Percentiles rank a stretch among this genome's conserved stretches.
Conservation (phyloP, 2,113 vertebrate genomes). For the Myodes glareolus region DNA sequence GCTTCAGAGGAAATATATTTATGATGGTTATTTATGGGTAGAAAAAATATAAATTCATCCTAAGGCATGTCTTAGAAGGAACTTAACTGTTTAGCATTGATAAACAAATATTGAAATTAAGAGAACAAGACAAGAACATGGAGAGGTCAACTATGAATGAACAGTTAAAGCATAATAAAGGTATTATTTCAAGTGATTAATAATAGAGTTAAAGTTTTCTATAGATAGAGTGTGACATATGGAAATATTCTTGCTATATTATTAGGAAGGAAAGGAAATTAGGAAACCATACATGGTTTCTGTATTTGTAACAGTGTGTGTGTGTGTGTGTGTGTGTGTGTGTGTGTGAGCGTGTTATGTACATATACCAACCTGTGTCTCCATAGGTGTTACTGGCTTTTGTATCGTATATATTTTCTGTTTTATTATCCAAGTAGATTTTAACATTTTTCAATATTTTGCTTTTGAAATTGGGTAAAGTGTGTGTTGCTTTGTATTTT, state of each 20-base stretch:
- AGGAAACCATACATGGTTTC: neutral
- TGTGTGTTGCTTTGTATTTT: neutral
- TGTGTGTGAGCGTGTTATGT: neutral
- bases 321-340: neutral
- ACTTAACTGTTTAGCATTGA: neutral
- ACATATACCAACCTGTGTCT: neutral
- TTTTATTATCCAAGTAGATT: neutral
- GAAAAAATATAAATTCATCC: neutral
- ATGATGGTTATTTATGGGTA: neutral
- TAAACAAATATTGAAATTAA: neutral
- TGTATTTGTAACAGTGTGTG: neutral
- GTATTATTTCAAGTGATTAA: neutral
- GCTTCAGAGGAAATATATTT: slow-evolving; percentile 1
- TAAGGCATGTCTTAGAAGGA: neutral
- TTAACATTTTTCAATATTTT: neutral
- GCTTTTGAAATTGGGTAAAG: neutral
- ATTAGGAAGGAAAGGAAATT: neutral
- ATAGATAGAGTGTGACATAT: neutral
- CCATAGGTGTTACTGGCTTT: neutral
- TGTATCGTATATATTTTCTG: neutral
- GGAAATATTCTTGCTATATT: neutral
- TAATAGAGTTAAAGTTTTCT: neutral
- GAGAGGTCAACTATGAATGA: neutral
- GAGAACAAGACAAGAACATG: neutral
- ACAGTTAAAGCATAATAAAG: neutral